Percentiles rank a stretch among this genome's conserved stretches.
Conservation (phyloP, 64 coral and sea anemone species). For the Orbicella faveolata region DNA sequence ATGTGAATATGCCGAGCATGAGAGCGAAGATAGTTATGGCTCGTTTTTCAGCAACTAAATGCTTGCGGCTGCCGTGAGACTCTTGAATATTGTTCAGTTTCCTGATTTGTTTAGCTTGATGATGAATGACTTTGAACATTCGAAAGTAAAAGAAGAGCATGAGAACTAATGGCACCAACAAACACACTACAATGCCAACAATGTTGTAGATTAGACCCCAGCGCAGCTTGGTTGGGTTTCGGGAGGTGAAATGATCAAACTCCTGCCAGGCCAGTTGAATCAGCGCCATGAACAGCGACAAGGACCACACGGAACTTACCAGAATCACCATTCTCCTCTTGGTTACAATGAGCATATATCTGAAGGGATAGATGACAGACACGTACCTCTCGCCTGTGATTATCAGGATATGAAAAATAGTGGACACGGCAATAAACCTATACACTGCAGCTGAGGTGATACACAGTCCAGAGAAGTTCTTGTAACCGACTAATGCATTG, state of each 20-base stretch:
- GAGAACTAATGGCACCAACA: slow-evolving; percentile 55
- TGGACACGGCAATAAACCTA: slow-evolving; percentile 90
- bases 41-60: slow-evolving; percentile 59
- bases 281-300: slow-evolving; percentile 61
- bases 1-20: slow-evolving; percentile 70
- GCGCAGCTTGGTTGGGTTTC: slow-evolving; percentile 40
- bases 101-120: slow-evolving; percentile 62
- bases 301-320: slow-evolving; percentile 65
- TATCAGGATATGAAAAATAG: slow-evolving; percentile 88
- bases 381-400: slow-evolving; percentile 93
- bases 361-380: slow-evolving; percentile 83
- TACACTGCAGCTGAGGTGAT: slow-evolving; percentile 67
- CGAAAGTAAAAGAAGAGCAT: slow-evolving; percentile 77
- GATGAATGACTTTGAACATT: slow-evolving; percentile 75
- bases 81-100: slow-evolving; percentile 46
- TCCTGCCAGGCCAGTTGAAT: slow-evolving; percentile 85
- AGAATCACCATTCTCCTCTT: slow-evolving; percentile 54
- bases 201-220: slow-evolving; percentile 77
- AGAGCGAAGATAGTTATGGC: slow-evolving; percentile 72
- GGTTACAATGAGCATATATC: slow-evolving; percentile 74
- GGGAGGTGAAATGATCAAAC: slow-evolving; percentile 45
- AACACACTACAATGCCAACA: slow-evolving; percentile 59
- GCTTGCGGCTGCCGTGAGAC: slow-evolving; percentile 22
- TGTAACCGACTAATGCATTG: slow-evolving; percentile 46
- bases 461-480: slow-evolving; percentile 54